Base-by-base conservation (phyloP, 2,113 vertebrate genomes). In the Gila orcuttii region DNA sequence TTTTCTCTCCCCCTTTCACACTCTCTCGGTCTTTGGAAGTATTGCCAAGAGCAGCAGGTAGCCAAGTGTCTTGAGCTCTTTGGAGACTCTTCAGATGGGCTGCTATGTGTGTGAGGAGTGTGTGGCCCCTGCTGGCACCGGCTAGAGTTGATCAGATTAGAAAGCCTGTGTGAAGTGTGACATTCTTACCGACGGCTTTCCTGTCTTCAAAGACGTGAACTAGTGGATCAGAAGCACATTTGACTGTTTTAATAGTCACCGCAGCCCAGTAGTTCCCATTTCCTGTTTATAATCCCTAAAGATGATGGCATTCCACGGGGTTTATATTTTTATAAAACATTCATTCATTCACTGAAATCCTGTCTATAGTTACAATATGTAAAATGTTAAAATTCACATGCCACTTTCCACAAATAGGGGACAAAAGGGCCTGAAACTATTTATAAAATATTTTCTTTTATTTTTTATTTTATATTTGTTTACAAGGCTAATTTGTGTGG, bases 41-140 rank as follows among this genome's bases (percentile, higher is more conserved):
- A 85, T 87, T 90, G 88, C 88, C 89, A 91, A 87, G 90, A 94
- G 89, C 94, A 95, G 94, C 93, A 94, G 93, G 93, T 93, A 93
- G 90, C 39, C 87, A 86, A 73, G 89, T 92, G 90, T 93, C 88
- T 90, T 93, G 90, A 91, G 91, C 90, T 91, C 90, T 90, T 91
- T 69, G 47, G 76, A 83, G 71, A 62, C 60, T 85, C 76, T 85
- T 69, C 13, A 6, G 78, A 31, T 85, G 74, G 57, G 36, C 83
- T 80, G 19, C 45, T 23, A 17, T 77, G 57, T 62, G 86, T 85
- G 79, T 84, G 86, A 57, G 85, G 89, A 33, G 85, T 76, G 89
- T 79, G 68, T 82, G 31, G 6, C 90, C 91, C 90, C 91, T 88
- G 91, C 93, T 93, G 91, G 60, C 87, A 83, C 60, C 64, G 87